Evolutionary conservation across 2,888 invertebrate genomes (phyloP), one percentile per base, ranked within the genome.

Genomic region (Epinotia ramella): DNA sequence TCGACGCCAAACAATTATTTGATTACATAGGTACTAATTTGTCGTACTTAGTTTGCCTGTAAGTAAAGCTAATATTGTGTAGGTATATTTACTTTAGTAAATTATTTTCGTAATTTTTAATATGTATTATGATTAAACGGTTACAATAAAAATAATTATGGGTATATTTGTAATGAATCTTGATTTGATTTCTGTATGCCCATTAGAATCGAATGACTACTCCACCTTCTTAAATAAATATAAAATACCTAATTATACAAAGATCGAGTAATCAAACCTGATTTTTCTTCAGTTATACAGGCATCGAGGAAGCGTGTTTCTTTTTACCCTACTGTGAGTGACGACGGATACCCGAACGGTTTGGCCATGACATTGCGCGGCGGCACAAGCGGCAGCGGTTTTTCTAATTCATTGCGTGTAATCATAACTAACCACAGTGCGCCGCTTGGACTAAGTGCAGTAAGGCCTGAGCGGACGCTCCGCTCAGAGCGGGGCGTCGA

Each of bases 1-100:
- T 84, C 80, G 81, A 86, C 86, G 87, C 87, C 85, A 86, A 86
- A 86, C 78, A 83, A 83, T 85, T 85, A 84, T 84, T 86, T 86
- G 70, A 77, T 82, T 83, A 80, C 76, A 79, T 85, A 84, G 83
- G 80, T 81, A 81, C 78, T 82, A 79, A 79, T 83, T 84, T 83
- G 78, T 82, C 81, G 80, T 83, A 84, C 79, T 85, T 86, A 84
- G 80, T 83, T 84, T 78, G 80, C 81, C 81, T 77, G 81, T 86
- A 86, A 84, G 70, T 80, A 77, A 84, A 79, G 84, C 85, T 86
- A 84, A 77, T 69, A 80, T 83, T 84, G 84, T 46, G 80, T 80
- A 77, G n/a, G n/a, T n/a, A n/a, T 80, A 79, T 73, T 81, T 82
- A 82, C 79, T 81, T 79, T 79, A 77, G 28, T 66, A 53, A n/a